These are phyloP conservation scores for Botia kubotai DNA, from an alignment of 2,797 vertebrate species.

Conservation along the genomic window DNA sequence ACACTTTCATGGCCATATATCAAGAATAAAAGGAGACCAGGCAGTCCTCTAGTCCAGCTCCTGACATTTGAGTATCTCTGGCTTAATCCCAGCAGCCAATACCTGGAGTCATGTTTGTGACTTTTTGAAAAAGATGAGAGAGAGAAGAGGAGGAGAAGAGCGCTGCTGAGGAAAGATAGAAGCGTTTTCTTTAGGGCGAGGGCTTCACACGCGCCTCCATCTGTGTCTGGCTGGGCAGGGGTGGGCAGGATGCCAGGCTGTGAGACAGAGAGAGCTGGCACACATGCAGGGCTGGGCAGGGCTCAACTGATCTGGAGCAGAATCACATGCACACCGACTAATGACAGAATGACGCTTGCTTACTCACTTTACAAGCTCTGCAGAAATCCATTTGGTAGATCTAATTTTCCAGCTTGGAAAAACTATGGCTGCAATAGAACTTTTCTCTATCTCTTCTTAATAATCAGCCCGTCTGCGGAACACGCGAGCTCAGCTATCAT, in stretches of 20 bases:
- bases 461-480: slow-evolving; percentile 14
- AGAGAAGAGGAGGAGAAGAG: slow-evolving; percentile 36
- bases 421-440: slow-evolving; percentile 3
- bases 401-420: slow-evolving; percentile 26
- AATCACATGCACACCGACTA: slow-evolving; percentile 78
- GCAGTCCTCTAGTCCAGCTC: slow-evolving; percentile 4
- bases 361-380: slow-evolving; percentile 50
- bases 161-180: slow-evolving; percentile 64
- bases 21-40: not conserved
- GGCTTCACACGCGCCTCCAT: slow-evolving; percentile 71
- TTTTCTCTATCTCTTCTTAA: slow-evolving; percentile 9
- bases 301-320: slow-evolving; percentile 79
- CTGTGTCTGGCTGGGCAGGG: slow-evolving; percentile 76
- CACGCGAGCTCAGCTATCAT: slow-evolving; percentile 29
- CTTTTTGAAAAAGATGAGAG: slow-evolving; percentile 35
- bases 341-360: slow-evolving; percentile 70
- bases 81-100: slow-evolving; percentile 27
- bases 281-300: slow-evolving; percentile 56
- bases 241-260: slow-evolving; percentile 71
- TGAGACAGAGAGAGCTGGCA: slow-evolving; percentile 79
- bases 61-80: slow-evolving; percentile 20
- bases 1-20: not conserved
- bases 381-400: slow-evolving; percentile 37
- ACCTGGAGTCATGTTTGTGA: slow-evolving; percentile 45
- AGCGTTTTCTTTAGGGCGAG: slow-evolving; percentile 72